These are phyloP conservation scores for Tachysurus fulvidraco DNA, from an alignment of 2,113 vertebrate species.

Conservation along the genomic window DNA sequence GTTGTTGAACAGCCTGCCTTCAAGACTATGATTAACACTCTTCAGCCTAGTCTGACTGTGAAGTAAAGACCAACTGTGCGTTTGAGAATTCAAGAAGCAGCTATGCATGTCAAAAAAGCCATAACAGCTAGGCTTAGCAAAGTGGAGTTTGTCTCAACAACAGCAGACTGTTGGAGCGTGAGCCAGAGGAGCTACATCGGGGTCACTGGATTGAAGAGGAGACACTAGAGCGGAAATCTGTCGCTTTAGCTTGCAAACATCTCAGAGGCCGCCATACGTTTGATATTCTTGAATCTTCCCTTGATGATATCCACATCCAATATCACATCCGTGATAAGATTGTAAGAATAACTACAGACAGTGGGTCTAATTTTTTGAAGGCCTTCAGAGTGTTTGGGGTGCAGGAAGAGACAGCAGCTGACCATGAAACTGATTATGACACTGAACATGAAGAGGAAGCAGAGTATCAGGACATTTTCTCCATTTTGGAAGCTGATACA, in stretches of 20 bases:
- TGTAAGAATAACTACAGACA: slow-evolving; percentile 46
- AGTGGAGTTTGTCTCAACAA: neutral
- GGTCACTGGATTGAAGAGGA: slow-evolving; percentile 33
- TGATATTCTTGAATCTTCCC: slow-evolving; percentile 3
- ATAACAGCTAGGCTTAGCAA: neutral
- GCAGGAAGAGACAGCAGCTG: slow-evolving; percentile 23
- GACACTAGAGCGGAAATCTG: slow-evolving; percentile 35
- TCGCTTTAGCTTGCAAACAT: slow-evolving; percentile 41
- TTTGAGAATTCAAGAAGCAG: no score
- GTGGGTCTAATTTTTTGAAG: slow-evolving; percentile 46
- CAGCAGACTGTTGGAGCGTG: slow-evolving; percentile 1
- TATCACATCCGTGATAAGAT: slow-evolving; percentile 38
- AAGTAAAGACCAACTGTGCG: no score
- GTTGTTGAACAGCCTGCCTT: no score
- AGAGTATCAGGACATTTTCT: no score
- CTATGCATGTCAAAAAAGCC: no score
- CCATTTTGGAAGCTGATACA: no score
- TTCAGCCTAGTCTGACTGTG: no score
- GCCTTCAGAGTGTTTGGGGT: slow-evolving; percentile 51
- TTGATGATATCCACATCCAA: slow-evolving; percentile 32
- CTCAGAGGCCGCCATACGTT: slow-evolving; percentile 44
- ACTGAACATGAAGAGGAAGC: no score
- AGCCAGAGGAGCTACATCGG: neutral
- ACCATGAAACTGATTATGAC: slow-evolving; percentile 12
- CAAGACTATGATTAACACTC: no score